Evolutionary conservation across 2,113 vertebrate species (phyloP), one percentile per base, ranked within the genome.

Genomic region (Cairina moschata): DNA sequence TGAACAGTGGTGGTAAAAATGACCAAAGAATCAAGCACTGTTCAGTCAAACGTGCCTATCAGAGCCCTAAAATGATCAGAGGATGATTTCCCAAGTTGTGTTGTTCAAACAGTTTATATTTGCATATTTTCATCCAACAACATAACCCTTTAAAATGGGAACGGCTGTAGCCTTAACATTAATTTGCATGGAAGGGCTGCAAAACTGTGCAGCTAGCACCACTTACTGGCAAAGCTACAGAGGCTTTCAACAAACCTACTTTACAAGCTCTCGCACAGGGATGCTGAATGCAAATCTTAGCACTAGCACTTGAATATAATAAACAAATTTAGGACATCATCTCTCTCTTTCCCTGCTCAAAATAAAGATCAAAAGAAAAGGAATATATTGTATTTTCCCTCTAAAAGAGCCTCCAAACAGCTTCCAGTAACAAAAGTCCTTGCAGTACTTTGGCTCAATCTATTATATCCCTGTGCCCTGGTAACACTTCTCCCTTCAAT

Each of bases 181-280:
- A 21, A 15, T 92, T 83, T 56, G 23, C 73, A 34, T 6, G 23
- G 38, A 44, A 89, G 38, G n/a, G 52, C 69, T 60, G 4, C 93
- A 96, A 96, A 96, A n/a, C 34, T 34, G 94, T 75, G 92, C 83
- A 1, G 18, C 81, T 72, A 97, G 94, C 97, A 83, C 97, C 97
- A 87, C 87, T 96, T 77, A 67, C 96, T 96, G 97, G 92, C 86
- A 76, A 67, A 88, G 50, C 69, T 20, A 15, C 75, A 55, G 58
- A 36, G 34, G 18, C 34, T 0, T 12, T 13, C 15, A 50, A 42
- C 60, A 8, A 5, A 26, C 36, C 7, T 8, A 5, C 23, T 90
- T 59, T 2, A 13, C 59, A 46, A 74, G 48, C 60, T 63, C 42
- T 80, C 1, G 0, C 11, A 1, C 31, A 8, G 73, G 36, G 68